Percentiles rank a stretch among this genome's conserved stretches.
These are phyloP conservation scores for Ichneumoninae sp. DNA, from an alignment of 2,888 invertebrate genomes.

Conservation along the genomic window DNA sequence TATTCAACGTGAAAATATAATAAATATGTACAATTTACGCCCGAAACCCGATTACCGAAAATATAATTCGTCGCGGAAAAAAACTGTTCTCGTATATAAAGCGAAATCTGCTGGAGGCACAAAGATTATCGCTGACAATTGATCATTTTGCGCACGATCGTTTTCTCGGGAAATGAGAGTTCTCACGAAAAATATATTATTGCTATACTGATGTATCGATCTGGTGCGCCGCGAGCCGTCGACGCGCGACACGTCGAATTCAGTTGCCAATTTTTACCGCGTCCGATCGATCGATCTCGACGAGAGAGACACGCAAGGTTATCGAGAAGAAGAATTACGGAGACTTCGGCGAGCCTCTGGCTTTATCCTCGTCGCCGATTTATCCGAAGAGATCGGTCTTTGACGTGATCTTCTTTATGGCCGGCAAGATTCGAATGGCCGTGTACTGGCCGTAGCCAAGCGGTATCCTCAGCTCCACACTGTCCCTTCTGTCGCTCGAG, in stretches of 20 bases:
- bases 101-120: neutral
- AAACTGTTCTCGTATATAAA: neutral
- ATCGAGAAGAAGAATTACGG: neutral
- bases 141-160: neutral
- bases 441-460: constrained; percentile 81
- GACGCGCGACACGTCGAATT: neutral
- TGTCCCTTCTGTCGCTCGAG: constrained; percentile 74
- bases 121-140: neutral
- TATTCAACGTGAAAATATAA: constrained; percentile 21
- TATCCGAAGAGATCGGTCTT: constrained; percentile 79
- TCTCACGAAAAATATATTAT: neutral
- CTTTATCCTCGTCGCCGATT: constrained; percentile 22
- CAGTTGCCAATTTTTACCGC: neutral
- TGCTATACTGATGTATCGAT: neutral
- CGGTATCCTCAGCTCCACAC: constrained; percentile 80
- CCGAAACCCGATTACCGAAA: neutral
- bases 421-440: constrained; percentile 80
- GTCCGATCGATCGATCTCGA: neutral
- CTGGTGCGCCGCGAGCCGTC: neutral
- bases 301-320: neutral
- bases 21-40: constrained; percentile 60
- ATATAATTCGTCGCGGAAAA: constrained; percentile 1
- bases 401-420: constrained; percentile 81
- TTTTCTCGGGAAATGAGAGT: neutral
- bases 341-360: neutral